Conservation (phyloP, 2,888 invertebrate genomes). For the Cecidostiba fungosa region DNA sequence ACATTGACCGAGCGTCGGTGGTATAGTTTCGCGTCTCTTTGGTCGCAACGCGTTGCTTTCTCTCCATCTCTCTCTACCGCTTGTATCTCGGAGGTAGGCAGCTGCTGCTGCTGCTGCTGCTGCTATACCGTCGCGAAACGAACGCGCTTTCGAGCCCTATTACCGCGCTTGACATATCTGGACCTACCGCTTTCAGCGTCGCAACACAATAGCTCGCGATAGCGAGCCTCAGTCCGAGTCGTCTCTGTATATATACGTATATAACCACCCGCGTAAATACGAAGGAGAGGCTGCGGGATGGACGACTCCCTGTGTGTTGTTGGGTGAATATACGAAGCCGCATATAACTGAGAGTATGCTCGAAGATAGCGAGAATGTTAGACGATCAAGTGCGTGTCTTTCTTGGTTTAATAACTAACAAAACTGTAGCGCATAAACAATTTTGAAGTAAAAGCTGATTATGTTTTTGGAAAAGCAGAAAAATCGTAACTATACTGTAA, state of each 20-base stretch:
- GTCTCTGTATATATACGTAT: not conserved
- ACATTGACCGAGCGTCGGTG: slow-evolving; percentile 12
- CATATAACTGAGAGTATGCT: not conserved
- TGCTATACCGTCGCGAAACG: not conserved
- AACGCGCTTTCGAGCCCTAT: slow-evolving; percentile 6
- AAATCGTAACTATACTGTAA: too few species aligned
- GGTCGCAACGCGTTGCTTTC: not conserved
- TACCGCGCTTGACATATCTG: slow-evolving; percentile 24
- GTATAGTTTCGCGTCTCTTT: slow-evolving; percentile 3
- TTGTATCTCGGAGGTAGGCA: not conserved
- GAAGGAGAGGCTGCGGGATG: not conserved
- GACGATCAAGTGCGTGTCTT: not conserved
- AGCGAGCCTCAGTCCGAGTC: slow-evolving; percentile 4
- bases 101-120: not conserved
- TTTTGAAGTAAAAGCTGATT: too few species aligned
- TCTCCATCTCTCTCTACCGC: not conserved
- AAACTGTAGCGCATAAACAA: too few species aligned
- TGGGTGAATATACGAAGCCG: not conserved
- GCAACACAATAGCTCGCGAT: slow-evolving; percentile 14
- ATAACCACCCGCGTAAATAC: not conserved
- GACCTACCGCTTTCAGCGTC: slow-evolving; percentile 12
- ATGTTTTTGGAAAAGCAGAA: too few species aligned
- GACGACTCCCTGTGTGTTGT: too few species aligned
- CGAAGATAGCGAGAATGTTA: not conserved
- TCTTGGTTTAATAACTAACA: too few species aligned